Evolutionary conservation across 1,140 invertebrate genomes (phyloP), one percentile per base, ranked within the genome.

Genomic region (Bursaphelenchus mucronatus): DNA sequence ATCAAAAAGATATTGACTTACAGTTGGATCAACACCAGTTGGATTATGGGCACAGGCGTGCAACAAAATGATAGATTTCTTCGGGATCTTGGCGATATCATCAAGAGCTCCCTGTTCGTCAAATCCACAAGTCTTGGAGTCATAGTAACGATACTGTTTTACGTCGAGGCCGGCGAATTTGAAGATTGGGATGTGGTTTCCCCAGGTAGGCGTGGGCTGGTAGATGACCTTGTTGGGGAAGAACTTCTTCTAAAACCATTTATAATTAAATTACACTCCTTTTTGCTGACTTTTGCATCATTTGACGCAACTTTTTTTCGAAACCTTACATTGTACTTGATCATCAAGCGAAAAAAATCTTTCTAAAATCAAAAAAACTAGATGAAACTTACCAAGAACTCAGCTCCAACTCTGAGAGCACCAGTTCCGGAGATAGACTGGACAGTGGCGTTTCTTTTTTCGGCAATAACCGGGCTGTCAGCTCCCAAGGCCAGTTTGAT

Each of bases 21-120:
- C 83, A 63, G 75, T 84, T 50, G 85, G 85, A 73, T 86, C 85
- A 43, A 97, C 93, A 53, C 95, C 95, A 55, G 95, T 99, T 9
- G 96, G 96, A 85, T 99, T 99, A 83, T 99, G 96, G 41, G 96
- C 96, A 86, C 95, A 98, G 11, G 94, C 93, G 83, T 99, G 95
- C 5, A 99, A 83, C 49, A 98, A 84, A 79, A 98, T 89, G 39
- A 97, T 88, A 7, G 94, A 90, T 63, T 88, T 88, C 76, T 94
- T 89, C 8, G 95, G 94, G 57, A 95, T 93, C 87, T 92, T 91
- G 88, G 92, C 89, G 39, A 95, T 72, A 52, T 90, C 88, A 61
- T 97, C 91, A 82, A 97, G 54, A 47, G 89, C 87, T 57, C 94
- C 94, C 70, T 88, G 82, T 68, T 96, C 92, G 82, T 99, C 92